Base-by-base conservation (phyloP, 1,140 invertebrate genomes). In the Wasmannia auropunctata region DNA sequence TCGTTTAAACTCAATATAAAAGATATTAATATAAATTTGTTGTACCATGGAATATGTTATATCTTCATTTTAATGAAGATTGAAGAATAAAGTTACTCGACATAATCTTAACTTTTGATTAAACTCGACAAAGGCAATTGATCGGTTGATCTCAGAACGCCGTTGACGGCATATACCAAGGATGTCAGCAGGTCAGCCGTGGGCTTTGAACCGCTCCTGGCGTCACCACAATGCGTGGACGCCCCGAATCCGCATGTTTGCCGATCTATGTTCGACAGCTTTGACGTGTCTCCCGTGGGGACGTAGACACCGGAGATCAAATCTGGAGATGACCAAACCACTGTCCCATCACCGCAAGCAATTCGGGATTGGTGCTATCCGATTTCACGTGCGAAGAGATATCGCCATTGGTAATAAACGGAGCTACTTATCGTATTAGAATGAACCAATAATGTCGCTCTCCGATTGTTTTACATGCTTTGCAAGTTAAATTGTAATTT, bases 261-360 rank as follows among this genome's bases (percentile, higher is more conserved):
- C 49, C 74, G 80, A 90, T 69, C 86, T 87, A 90, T 90, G 89
- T 87, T 72, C 88, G 88, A 90, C 88, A 87, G 89, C 89, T 90
- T 90, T 90, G 89, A 90, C 89, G 89, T 85, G 88, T 90, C 65
- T 86, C 81, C 60, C 84, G 40, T 56, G 79, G 74, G 88, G 86
- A 60, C 65, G 67, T 56, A 88, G 74, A 89, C 65, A 85, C 74
- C 56, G 60, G 67, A 86, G 88, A 87, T 90, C 88, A 87, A 89
- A 89, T 90, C 88, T 89, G 37, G 88, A 90, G 88, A 90, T 90
- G 86, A 90, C 88, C 79, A 89, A 90, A 90, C 88, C 88, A 54
- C 88, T 90, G 86, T 87, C 79, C 74, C 69, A 84, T 76, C 67
- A 89, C 87, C 76, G 54, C 72, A 72, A 85, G 76, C 88, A 86